phyloP scores from a whole-genome alignment of 2,113 vertebrate species.

The Piaya cayana region DNA sequence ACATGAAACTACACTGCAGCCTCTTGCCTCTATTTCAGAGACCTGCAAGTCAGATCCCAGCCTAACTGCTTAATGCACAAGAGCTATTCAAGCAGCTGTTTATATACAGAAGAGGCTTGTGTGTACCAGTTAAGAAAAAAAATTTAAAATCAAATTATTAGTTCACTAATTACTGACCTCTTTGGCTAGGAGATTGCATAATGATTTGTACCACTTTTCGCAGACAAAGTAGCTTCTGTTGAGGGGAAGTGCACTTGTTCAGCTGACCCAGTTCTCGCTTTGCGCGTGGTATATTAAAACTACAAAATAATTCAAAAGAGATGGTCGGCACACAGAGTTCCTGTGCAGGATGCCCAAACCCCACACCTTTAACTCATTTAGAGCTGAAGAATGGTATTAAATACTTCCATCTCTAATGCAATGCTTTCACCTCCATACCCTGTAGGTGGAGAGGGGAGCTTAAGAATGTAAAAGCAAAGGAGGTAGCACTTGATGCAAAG shows the following conservation, averaged over 20 bases:
- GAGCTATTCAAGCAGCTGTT: background rate
- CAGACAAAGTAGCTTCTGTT: slow-evolving; percentile 92
- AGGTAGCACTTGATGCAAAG: background rate
- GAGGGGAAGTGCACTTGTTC: slow-evolving; percentile 90
- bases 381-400: background rate
- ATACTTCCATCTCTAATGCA: background rate
- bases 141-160: background rate
- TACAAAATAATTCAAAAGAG: slow-evolving; percentile 58
- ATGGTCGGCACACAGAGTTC: background rate
- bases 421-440: background rate
- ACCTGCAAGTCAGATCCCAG: background rate
- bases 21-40: background rate
- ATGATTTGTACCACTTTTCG: slow-evolving; percentile 86
- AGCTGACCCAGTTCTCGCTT: slow-evolving; percentile 91
- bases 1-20: background rate
- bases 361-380: background rate
- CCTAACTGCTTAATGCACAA: background rate
- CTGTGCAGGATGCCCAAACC: background rate
- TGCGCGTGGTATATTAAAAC: slow-evolving; percentile 91
- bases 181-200: slow-evolving; percentile 85
- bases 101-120: background rate
- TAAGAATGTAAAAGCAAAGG: background rate
- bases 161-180: slow-evolving; percentile 76
- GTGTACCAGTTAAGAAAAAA: background rate
- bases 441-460: background rate